Conservation (phyloP, 1,140 invertebrate genomes). For the Zelostemma sp. region DNA sequence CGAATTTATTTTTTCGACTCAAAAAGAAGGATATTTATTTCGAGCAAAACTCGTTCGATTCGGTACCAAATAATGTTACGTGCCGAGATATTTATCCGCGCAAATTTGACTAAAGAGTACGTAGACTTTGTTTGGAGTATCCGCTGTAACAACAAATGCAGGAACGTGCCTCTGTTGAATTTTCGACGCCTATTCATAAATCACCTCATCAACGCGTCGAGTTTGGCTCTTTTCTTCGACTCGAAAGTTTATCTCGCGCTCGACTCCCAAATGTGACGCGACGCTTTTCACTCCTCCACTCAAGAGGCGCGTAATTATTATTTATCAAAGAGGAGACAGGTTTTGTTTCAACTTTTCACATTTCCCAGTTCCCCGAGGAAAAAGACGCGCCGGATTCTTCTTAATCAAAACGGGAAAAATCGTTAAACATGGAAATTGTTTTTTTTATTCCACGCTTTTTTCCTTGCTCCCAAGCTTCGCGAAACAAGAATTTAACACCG, state of each 20-base stretch:
- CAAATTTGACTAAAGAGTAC: not conserved
- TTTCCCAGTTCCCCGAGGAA: not conserved
- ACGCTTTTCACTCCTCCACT: not conserved
- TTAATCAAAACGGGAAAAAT: no score
- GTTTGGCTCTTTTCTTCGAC: not conserved
- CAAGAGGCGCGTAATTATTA: not conserved
- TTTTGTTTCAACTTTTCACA: no score
- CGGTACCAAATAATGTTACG: no score
- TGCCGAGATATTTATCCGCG: no score
- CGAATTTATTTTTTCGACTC: no score
- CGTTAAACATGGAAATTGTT: no score
- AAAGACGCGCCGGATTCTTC: not conserved
- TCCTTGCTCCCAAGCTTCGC: no score
- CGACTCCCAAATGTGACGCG: not conserved
- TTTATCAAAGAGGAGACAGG: not conserved
- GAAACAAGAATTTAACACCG: not conserved
- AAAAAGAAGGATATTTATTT: no score
- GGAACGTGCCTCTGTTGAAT: not conserved
- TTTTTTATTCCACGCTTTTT: no score
- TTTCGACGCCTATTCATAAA: not conserved
- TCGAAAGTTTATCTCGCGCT: slow-evolving; percentile 1
- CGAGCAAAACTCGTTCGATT: no score
- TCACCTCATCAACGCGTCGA: not conserved
- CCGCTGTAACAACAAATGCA: not conserved
- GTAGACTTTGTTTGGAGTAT: not conserved